Percentiles rank a stretch among this genome's conserved stretches.
Conservation (phyloP, 2,888 invertebrate species). For the Lepeophtheirus nordmannii region DNA sequence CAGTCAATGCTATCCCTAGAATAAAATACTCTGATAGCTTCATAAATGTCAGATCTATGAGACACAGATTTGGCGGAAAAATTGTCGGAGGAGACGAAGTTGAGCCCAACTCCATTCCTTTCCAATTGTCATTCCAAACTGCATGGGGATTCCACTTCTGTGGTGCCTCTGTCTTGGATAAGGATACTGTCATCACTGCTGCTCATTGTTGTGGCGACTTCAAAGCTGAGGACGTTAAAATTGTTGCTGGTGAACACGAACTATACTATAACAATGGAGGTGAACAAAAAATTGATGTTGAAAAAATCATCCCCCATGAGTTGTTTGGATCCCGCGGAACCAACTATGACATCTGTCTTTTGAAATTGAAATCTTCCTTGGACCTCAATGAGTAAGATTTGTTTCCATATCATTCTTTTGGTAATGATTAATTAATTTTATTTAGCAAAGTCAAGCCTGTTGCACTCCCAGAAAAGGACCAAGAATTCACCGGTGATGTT, state of each 20-base stretch:
- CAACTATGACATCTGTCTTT: slow-evolving; percentile 61
- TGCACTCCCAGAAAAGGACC: slow-evolving; percentile 22
- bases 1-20: too few relatives aligned
- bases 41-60: too few relatives aligned
- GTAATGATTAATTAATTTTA: too few relatives aligned
- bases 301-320: slow-evolving; percentile 48
- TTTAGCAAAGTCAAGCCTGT: slow-evolving; percentile 18
- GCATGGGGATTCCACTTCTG: slow-evolving; percentile 30
- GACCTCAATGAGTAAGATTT: slow-evolving; percentile 22
- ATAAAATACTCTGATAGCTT: too few relatives aligned
- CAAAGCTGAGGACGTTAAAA: slow-evolving; percentile 28
- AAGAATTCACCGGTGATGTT: slow-evolving; percentile 23
- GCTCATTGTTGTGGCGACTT: slow-evolving; percentile 31
- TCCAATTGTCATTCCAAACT: slow-evolving; percentile 13
- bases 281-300: slow-evolving; percentile 23
- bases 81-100: slow-evolving; percentile 14
- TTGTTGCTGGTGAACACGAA: slow-evolving; percentile 33
- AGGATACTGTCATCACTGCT: slow-evolving; percentile 31
- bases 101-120: slow-evolving; percentile 13
- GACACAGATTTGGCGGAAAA: neutral
- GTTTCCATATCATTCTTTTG: too few relatives aligned
- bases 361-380: slow-evolving; percentile 41
- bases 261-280: slow-evolving; percentile 31
- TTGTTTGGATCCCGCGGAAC: slow-evolving; percentile 46
- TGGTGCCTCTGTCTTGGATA: slow-evolving; percentile 31